Percentiles rank a stretch among this genome's conserved stretches.
Evolutionary conservation across 53 echinoderm and acorn worm genomes (phyloP).

Genomic region (Crossaster papposus): DNA sequence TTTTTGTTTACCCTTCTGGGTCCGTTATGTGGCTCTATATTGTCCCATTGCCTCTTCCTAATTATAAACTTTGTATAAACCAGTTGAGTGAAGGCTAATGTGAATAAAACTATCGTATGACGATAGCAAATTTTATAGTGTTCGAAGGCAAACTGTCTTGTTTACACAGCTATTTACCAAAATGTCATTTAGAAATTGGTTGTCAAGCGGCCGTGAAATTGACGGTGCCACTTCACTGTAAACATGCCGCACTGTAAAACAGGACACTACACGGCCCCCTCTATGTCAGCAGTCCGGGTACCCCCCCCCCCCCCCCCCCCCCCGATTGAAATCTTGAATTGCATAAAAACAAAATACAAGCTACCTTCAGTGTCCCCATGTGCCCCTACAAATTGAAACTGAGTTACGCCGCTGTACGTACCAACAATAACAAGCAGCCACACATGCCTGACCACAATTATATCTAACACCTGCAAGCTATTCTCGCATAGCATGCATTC

Average conservation of each 20-base stretch:
- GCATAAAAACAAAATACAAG: no score
- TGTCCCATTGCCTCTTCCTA: background rate
- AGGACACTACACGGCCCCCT: no score
- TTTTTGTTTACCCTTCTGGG: constrained; percentile 19
- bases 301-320: no score
- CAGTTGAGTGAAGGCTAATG: constrained; percentile 6
- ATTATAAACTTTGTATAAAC: background rate
- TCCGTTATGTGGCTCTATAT: constrained; percentile 19
- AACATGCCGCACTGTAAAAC: no score
- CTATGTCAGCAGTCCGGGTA: no score
- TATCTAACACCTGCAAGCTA: background rate
- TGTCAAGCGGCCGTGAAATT: background rate
- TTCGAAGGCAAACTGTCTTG: background rate
- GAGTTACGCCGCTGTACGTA: no score
- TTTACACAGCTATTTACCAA: constrained; percentile 1
- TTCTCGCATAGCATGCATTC: background rate
- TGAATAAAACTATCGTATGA: constrained; percentile 32
- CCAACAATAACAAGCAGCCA: background rate
- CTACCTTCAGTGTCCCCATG: no score
- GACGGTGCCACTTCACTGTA: no score
- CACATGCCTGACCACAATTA: background rate
- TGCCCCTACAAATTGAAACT: no score
- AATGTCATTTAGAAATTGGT: constrained; percentile 10
- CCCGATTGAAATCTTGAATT: no score
- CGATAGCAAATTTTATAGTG: background rate